phyloP scores from a whole-genome alignment of 2,888 invertebrate species.

The Perithous albicinctus region DNA sequence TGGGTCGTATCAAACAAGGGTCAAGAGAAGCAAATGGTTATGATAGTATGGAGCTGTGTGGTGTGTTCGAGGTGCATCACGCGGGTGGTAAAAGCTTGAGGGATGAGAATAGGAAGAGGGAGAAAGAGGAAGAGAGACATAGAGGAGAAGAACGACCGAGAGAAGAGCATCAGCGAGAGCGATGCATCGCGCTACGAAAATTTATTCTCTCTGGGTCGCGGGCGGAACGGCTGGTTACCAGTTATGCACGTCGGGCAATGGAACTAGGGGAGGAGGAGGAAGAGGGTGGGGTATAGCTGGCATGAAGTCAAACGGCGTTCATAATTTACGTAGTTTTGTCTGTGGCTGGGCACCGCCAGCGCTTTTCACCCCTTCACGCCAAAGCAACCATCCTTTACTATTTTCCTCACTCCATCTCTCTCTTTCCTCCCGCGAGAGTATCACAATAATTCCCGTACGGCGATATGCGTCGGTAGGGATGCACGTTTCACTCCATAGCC shows the following conservation, averaged over 20 bases:
- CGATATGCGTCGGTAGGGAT: conserved; percentile 17
- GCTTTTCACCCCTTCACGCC: conserved; percentile 28
- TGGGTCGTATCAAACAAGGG: background rate
- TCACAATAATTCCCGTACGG: background rate
- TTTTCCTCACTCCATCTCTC: background rate
- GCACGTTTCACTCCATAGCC: conserved; percentile 55
- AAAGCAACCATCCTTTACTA: conserved; percentile 23
- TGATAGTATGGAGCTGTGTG: background rate
- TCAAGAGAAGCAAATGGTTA: background rate
- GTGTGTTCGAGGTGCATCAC: conserved; percentile 16
- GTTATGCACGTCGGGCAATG: conserved; percentile 59
- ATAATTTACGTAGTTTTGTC: conserved; percentile 82
- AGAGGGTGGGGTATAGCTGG: conserved; percentile 78
- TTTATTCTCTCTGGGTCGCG: conserved; percentile 76
- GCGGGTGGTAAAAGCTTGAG: background rate
- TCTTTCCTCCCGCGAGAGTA: background rate
- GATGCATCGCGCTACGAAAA: conserved; percentile 75
- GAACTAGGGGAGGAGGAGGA: conserved; percentile 64
- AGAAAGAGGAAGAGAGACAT: background rate
- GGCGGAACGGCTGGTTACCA: conserved; percentile 64
- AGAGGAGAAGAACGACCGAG: background rate
- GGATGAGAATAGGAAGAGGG: background rate
- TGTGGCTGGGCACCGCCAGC: conserved; percentile 72
- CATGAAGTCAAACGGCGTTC: conserved; percentile 82
- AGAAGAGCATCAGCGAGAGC: conserved; percentile 31